Percentiles rank a stretch among this genome's conserved stretches.
Conservation (phyloP, 2,888 invertebrate genomes). For the Cheilosia variabilis region DNA sequence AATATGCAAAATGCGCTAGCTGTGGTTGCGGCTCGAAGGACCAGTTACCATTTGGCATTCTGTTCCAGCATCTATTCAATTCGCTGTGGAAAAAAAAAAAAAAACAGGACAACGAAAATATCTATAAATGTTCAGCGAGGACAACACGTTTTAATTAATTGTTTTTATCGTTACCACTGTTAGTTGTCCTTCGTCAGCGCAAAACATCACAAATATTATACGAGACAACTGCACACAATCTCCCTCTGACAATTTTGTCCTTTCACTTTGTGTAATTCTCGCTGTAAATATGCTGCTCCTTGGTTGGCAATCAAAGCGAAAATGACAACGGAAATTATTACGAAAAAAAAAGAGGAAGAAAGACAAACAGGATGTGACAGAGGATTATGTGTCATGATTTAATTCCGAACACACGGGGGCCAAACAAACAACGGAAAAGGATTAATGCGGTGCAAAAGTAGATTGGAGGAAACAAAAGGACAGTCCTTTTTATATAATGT, state of each 20-base stretch:
- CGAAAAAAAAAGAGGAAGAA: constrained; percentile 1
- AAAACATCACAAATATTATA: constrained; percentile 1
- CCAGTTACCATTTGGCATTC: constrained; percentile 1
- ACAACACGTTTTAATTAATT: constrained; percentile 70
- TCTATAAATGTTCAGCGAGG: constrained; percentile 50
- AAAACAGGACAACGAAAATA: constrained; percentile 21
- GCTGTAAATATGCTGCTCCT: constrained; percentile 51
- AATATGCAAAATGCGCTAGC: constrained; percentile 63
- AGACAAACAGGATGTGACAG: constrained; percentile 45
- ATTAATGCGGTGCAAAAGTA: constrained; percentile 55
- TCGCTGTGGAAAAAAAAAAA: neutral
- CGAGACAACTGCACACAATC: too few species aligned
- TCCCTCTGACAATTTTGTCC: constrained; percentile 33
- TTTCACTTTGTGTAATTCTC: constrained; percentile 47
- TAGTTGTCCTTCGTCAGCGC: constrained; percentile 23
- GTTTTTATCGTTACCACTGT: constrained; percentile 51
- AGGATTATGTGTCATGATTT: constrained; percentile 65
- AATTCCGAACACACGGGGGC: constrained; percentile 51
- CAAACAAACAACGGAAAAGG: constrained; percentile 49
- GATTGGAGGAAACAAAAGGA: neutral
- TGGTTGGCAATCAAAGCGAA: constrained; percentile 52
- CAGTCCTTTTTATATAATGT: constrained; percentile 16
- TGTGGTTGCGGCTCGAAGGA: constrained; percentile 58
- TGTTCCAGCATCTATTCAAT: constrained; percentile 13
- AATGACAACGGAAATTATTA: constrained; percentile 41